Percentiles rank a stretch among this genome's conserved stretches.
Evolutionary conservation across 2,113 vertebrate species (phyloP).

Genomic region (Athene noctua): DNA sequence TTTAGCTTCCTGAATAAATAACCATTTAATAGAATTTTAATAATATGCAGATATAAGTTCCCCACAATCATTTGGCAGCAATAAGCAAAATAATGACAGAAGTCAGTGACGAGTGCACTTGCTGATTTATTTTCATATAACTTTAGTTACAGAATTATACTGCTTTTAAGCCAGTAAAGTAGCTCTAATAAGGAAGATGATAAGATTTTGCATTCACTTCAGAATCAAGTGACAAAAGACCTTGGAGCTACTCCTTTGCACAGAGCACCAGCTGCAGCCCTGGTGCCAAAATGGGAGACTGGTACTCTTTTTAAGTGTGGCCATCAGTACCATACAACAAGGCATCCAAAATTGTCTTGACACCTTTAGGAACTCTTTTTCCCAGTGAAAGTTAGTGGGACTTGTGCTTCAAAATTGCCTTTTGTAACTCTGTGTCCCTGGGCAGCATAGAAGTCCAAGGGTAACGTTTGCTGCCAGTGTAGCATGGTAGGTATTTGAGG

Average conservation of each 20-base stretch:
- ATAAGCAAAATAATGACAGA: background rate
- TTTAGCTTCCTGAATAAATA: background rate
- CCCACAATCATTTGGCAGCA: background rate
- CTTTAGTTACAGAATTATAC: background rate
- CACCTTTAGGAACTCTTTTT: background rate
- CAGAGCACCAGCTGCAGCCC: background rate
- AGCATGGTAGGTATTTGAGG: background rate
- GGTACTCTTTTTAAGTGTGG: background rate
- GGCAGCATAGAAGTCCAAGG: background rate
- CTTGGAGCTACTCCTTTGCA: background rate
- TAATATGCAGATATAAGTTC: background rate
- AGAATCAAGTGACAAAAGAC: background rate
- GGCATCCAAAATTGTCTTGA: background rate
- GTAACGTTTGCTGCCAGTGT: accelerated
- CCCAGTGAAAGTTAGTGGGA: background rate
- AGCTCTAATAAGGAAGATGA: background rate
- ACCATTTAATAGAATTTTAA: conserved; percentile 5
- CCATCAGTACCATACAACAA: background rate
- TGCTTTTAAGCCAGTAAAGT: background rate
- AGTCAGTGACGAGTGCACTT: background rate
- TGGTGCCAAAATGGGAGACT: background rate
- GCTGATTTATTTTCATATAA: background rate
- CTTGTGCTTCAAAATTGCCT: background rate
- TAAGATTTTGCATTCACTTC: background rate
- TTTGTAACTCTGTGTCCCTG: background rate